Evolutionary conservation across 2,797 vertebrate genomes (phyloP).

Genomic region (Pipistrellus pipistrellus): DNA sequence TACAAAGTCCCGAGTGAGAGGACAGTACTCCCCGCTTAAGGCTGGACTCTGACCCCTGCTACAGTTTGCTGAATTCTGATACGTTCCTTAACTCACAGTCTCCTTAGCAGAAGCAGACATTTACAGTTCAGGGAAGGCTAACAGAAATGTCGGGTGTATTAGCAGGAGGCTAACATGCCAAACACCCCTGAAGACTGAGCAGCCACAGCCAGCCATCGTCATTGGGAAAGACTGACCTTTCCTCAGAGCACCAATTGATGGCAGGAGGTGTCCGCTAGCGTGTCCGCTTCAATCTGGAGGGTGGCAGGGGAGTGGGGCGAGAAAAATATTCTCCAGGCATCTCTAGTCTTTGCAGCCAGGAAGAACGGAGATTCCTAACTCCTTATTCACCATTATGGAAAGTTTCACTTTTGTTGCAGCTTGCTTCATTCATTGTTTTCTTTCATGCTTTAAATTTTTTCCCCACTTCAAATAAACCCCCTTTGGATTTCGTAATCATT

Average conservation of each 20-base stretch:
- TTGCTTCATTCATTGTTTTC: conserved; percentile 58
- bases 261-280: background rate
- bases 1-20: background rate
- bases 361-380: conserved; percentile 37
- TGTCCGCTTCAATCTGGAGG: background rate
- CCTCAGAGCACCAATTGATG: background rate
- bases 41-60: background rate
- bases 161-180: background rate
- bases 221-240: background rate
- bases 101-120: background rate
- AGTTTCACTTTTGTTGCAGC: background rate
- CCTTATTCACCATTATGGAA: conserved; percentile 24
- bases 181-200: background rate
- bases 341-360: background rate
- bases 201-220: background rate
- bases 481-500: background rate
- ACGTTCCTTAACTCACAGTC: background rate
- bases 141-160: background rate
- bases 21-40: background rate
- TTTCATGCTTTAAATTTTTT: conserved; percentile 19
- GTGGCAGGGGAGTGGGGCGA: background rate
- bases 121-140: background rate
- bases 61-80: background rate
- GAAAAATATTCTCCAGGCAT: background rate
- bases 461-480: background rate